These are phyloP conservation scores for Harpagoxenus sublaevis DNA, from an alignment of 2,888 invertebrate species.

Conservation along the genomic window DNA sequence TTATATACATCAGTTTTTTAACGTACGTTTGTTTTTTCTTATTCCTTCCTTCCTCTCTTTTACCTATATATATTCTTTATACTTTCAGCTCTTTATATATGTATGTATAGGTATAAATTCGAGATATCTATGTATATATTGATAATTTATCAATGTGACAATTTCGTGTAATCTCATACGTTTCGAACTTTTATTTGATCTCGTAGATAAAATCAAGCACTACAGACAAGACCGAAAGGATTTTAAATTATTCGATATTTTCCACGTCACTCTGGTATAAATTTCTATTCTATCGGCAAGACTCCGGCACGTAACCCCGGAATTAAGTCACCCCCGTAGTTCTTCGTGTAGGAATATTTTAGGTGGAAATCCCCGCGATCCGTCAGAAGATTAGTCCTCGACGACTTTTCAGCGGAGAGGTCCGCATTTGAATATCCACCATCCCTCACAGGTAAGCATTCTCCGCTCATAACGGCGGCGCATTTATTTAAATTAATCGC, in stretches of 20 bases:
- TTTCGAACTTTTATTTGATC: background rate
- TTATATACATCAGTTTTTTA: constrained; percentile 76
- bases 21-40: constrained; percentile 36
- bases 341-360: constrained; percentile 39
- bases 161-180: background rate
- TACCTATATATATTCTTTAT: background rate
- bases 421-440: constrained; percentile 38
- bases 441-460: constrained; percentile 37
- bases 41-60: background rate
- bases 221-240: background rate
- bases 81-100: background rate
- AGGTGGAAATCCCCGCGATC: constrained; percentile 38
- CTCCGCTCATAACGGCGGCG: constrained; percentile 19
- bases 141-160: background rate
- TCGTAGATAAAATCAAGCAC: background rate
- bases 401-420: constrained; percentile 34
- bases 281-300: constrained; percentile 10
- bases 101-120: too few species aligned
- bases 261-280: background rate
- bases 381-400: constrained; percentile 40
- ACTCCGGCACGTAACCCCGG: constrained; percentile 2
- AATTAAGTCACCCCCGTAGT: constrained; percentile 21
- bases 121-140: background rate
- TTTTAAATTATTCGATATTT: background rate
- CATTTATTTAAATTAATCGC: constrained; percentile 44